These are phyloP conservation scores for Diachasma alloeum DNA, from an alignment of 1,140 invertebrate species.

Conservation along the genomic window DNA sequence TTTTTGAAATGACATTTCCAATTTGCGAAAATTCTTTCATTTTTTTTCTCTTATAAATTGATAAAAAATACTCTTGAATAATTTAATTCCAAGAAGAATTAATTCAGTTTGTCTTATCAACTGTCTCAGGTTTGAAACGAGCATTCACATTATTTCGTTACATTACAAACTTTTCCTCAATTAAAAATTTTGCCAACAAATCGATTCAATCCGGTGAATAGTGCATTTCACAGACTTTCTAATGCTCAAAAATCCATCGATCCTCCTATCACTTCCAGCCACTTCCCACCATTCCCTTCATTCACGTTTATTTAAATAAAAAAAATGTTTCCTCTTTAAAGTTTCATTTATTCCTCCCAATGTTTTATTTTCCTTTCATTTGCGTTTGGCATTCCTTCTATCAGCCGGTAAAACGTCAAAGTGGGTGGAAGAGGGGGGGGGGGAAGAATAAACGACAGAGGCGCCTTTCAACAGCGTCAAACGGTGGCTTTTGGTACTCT, in stretches of 20 bases:
- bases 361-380: neutral
- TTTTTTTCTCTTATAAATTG: no score
- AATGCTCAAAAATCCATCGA: neutral
- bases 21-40: no score
- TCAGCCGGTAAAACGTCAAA: constrained; percentile 13
- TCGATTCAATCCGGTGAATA: no score
- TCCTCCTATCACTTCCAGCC: no score
- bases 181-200: neutral
- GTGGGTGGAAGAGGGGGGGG: neutral
- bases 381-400: constrained; percentile 7
- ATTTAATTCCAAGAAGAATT: no score
- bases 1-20: no score
- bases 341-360: neutral
- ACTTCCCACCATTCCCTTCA: neutral
- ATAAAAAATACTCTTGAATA: no score
- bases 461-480: neutral
- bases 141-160: no score
- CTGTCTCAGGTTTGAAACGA: no score
- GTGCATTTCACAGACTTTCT: neutral
- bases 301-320: neutral
- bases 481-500: neutral
- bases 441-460: neutral
- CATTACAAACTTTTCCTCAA: no score
- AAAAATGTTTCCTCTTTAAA: neutral
- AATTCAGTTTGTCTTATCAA: no score